Evolutionary conservation across 2,113 vertebrate species (phyloP).

Genomic region (Nesogale talazaci): DNA sequence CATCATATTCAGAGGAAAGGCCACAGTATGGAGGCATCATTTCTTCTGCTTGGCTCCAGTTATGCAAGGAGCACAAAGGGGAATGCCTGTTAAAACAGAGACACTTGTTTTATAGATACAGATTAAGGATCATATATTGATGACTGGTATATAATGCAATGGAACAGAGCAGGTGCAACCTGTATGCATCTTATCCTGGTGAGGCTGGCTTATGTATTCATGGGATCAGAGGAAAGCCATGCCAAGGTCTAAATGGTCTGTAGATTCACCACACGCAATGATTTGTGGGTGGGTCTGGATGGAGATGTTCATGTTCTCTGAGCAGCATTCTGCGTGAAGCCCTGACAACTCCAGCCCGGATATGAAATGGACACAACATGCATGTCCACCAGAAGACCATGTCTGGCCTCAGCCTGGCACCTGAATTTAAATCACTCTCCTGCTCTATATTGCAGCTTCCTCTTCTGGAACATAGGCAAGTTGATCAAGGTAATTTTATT

Average conservation of each 20-base stretch:
- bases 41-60: not conserved
- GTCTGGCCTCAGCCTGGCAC: not conserved
- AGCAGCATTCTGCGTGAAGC: too few relatives aligned
- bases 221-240: not conserved
- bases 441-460: not conserved
- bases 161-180: not conserved
- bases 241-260: too few relatives aligned
- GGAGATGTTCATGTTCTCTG: not conserved
- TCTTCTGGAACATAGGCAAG: too few relatives aligned
- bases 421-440: not conserved
- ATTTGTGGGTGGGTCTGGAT: not conserved
- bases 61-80: not conserved
- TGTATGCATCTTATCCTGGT: not conserved
- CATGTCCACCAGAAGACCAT: not conserved
- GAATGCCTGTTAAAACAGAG: not conserved
- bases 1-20: not conserved
- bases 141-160: not conserved
- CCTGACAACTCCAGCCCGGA: not conserved
- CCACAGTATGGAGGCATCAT: not conserved
- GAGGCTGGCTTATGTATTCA: not conserved
- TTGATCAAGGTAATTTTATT: not conserved
- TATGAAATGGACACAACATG: not conserved
- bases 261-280: accelerated
- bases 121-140: not conserved
- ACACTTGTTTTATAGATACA: not conserved